Evolutionary conservation across 2,888 invertebrate species (phyloP), one percentile per base, ranked within the genome.

Genomic region (Eudemis profundana): DNA sequence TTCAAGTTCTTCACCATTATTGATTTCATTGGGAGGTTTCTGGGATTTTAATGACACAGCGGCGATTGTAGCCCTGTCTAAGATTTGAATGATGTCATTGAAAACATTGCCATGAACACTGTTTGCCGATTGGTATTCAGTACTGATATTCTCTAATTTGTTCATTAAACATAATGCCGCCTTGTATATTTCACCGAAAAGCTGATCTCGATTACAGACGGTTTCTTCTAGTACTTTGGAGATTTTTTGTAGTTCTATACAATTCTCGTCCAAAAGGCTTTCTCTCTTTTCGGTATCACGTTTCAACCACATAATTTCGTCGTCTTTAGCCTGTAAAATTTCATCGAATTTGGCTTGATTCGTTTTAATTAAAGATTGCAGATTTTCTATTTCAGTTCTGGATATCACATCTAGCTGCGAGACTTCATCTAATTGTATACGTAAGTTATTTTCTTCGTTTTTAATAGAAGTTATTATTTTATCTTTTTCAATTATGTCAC

Each of bases 1-100:
- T 12, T 53, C 27, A 12, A 53, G 7, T 65, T 74, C 71, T 14
- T 70, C 54, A 61, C 66, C 70, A 64, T 71, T 69, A 44, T 42
- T 54, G 12, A 23, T 38, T 42, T 73, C 64, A 59, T 59, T 65
- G 51, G 7, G 21, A 5, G 50, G 17, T 14, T 72, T 76, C 70
- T 73, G 70, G 64, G 57, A 60, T 51, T 71, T 74, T 50, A 77
- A 60, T 51, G 68, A 61, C 51, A 66, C 61, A 54, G 84, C 65
- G 54, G 80, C 71, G 68, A 74, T 72, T 15, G 66, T 66, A 61
- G 86, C 77, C 71, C 78, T 76, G 14, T 86, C 78, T 56, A 90
- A 75, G 1, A 73, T 74, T n/a, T 72, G 46, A 33, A 79, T 50
- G 51, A 87, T 79, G 64, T 70, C 68, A 47, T 83, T 78, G 57